Evolutionary conservation across 2,113 vertebrate species (phyloP).

Genomic region (Ranitomeya imitator): DNA sequence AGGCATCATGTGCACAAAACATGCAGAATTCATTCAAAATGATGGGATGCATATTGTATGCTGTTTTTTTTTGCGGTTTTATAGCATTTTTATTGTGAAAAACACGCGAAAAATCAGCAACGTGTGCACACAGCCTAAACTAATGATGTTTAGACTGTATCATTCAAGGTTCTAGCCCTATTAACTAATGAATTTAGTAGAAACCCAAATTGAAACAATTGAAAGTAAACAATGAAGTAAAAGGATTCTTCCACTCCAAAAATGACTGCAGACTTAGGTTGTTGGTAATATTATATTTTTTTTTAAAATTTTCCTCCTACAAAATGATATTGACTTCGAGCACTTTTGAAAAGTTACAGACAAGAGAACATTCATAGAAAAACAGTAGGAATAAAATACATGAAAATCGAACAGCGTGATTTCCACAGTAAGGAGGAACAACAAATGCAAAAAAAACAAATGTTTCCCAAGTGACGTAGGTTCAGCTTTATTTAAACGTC

Average conservation of each 20-base stretch:
- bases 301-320: neutral
- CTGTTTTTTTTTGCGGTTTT: too few species aligned
- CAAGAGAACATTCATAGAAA: neutral
- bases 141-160: too few species aligned
- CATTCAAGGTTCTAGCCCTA: too few species aligned
- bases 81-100: too few species aligned
- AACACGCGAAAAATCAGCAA: too few species aligned
- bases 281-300: neutral
- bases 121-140: too few species aligned
- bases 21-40: too few species aligned
- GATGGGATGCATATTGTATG: too few species aligned
- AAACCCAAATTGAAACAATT: too few species aligned
- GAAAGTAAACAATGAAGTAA: too few species aligned
- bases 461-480: neutral
- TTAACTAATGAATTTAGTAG: too few species aligned
- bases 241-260: neutral
- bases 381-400: neutral
- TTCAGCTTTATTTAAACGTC: neutral
- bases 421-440: neutral
- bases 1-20: too few species aligned
- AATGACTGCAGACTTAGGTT: neutral
- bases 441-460: neutral
- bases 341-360: neutral
- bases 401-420: neutral
- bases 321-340: neutral